Percentiles rank a stretch among this genome's conserved stretches.
phyloP scores from a whole-genome alignment of 2,888 invertebrate species.

The Ornithoptera alexandrae region DNA sequence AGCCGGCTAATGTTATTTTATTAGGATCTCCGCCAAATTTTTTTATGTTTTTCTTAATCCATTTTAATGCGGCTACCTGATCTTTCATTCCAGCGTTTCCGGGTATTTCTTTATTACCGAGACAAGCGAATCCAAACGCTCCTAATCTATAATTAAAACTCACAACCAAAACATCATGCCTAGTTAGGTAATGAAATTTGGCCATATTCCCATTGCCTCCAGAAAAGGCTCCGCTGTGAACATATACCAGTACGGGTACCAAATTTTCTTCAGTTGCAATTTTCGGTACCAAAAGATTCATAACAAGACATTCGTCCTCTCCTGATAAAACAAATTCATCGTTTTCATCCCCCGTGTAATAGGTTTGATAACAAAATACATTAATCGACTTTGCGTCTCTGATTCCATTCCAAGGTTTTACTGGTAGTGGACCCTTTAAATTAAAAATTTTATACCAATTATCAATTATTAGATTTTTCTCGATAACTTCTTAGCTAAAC shows the following conservation, averaged over 20 bases:
- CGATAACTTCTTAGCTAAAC: no score
- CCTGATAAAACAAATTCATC: conserved; percentile 54
- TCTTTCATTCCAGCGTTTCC: conserved; percentile 94
- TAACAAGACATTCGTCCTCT: conserved; percentile 58
- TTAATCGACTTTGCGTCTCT: conserved; percentile 46
- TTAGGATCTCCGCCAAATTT: conserved; percentile 90
- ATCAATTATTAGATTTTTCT: no score
- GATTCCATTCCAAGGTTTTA: conserved; percentile 53
- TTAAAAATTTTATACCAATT: background rate
- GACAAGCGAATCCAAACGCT: conserved; percentile 84
- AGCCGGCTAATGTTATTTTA: conserved; percentile 89
- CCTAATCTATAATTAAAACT: conserved; percentile 86
- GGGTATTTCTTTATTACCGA: conserved; percentile 81
- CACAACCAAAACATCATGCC: conserved; percentile 83
- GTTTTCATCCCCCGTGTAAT: conserved; percentile 47
- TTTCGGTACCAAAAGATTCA: conserved; percentile 59
- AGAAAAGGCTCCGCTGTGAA: conserved; percentile 68
- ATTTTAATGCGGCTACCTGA: conserved; percentile 87
- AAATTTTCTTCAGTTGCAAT: conserved; percentile 54
- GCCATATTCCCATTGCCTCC: conserved; percentile 68
- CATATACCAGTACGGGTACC: conserved; percentile 64
- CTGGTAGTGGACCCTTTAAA: conserved; percentile 65
- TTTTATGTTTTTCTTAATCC: conserved; percentile 86
- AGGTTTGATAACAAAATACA: conserved; percentile 58
- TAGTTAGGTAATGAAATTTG: conserved; percentile 81